Base-by-base conservation (phyloP, 2,888 invertebrate species). In the Polietes domitor region DNA sequence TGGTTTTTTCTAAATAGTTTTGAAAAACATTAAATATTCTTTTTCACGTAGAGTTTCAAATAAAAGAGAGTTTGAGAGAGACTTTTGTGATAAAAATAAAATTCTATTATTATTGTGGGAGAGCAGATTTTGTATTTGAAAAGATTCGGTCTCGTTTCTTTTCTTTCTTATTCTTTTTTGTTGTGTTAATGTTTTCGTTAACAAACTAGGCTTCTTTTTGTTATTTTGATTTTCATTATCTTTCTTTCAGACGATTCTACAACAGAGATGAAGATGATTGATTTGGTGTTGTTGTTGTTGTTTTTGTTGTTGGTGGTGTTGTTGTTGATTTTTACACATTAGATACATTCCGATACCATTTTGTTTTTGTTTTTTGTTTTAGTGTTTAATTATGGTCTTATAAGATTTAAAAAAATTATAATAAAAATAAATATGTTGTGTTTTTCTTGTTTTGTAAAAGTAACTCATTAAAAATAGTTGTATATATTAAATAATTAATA, bases 41-140 rank as follows among this genome's bases (percentile, higher is more conserved):
- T 68, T 77, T 47, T 74, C 47, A 70, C 61, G 61, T 71, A 63
- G 63, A 43, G 72, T 43, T 78, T 78, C 65, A 76, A 82, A 77
- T 75, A 77, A 81, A 86, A 83, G 85, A 86, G 83, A 85, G 85
- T 83, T 85, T 83, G 86, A 86, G 86, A 86, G 86, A 86, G 85
- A 84, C 80, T 83, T 85, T 83, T 71, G 28, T 68, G 37, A 65
- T 75, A 61, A 37, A 10, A 82, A 76, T n/a, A n/a, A 75, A 63
- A 71, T 78, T 77, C 47, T 70, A 73, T 53, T 74, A 26, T 78
- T 85, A 28, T 37, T 72, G 75, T 80, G 80, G 85, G 84, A 83
- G 85, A 86, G 85, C 85, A 85, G 82, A 80, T 85, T 76, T 84
- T 82, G 28, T 50, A 68, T 74, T 82, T 75, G 21, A 70, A 79